Percentiles rank a stretch among this genome's conserved stretches.
Conservation (phyloP, 2,888 invertebrate species). For the Caenorhabditis sinica region DNA sequence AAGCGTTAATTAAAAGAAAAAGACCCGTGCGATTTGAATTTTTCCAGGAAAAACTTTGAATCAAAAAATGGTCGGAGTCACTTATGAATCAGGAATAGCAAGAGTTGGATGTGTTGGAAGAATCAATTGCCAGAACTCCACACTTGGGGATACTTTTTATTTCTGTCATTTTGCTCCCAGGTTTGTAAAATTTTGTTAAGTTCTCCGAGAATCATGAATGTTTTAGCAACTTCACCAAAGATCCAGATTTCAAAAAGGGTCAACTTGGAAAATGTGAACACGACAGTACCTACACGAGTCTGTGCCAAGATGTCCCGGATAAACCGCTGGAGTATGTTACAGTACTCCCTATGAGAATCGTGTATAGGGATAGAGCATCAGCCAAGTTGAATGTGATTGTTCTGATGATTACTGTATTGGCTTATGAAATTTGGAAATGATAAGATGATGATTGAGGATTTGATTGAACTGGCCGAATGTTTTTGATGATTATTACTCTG, state of each 20-base stretch:
- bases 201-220: neutral
- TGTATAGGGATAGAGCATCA: neutral
- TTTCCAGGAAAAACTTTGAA: constrained; percentile 2
- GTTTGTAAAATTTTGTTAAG: neutral
- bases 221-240: constrained; percentile 3
- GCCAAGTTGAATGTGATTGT: neutral
- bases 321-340: neutral
- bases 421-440: too few relatives aligned
- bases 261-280: neutral
- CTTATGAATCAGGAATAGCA: neutral
- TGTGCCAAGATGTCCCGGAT: neutral
- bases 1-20: neutral
- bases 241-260: neutral
- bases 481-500: too few relatives aligned
- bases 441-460: too few relatives aligned
- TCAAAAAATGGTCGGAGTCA: neutral
- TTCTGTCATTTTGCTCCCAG: constrained; percentile 30
- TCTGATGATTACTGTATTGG: neutral
- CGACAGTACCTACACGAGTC: neutral
- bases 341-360: neutral
- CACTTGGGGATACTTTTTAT: neutral
- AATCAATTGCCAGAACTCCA: neutral
- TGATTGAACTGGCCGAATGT: too few relatives aligned
- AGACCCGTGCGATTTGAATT: too few relatives aligned
- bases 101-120: constrained; percentile 15